Percentiles rank a stretch among this genome's conserved stretches.
Evolutionary conservation across 2,113 vertebrate species (phyloP).

Genomic region (Callipepla squamata): DNA sequence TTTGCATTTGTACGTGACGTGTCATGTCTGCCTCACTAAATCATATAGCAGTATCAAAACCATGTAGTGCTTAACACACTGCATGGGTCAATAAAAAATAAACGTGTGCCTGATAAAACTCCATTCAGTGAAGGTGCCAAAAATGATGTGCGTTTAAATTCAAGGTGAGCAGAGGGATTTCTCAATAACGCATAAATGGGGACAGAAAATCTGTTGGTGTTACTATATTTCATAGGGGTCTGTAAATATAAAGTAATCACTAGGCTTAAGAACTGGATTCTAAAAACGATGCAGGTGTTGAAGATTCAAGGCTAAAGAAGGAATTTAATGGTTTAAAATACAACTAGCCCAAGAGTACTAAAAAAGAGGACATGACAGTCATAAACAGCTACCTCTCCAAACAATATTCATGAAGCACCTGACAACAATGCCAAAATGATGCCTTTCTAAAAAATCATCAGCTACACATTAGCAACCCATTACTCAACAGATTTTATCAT

Average conservation of each 20-base stretch:
- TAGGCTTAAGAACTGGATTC: not conserved
- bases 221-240: not conserved
- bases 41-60: not conserved
- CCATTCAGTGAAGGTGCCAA: not conserved
- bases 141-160: not conserved
- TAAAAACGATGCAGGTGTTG: accelerated
- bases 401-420: not conserved
- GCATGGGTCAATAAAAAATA: not conserved
- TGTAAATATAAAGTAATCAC: not conserved
- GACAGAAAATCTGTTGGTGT: not conserved
- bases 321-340: not conserved
- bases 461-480: not conserved
- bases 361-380: not conserved
- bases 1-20: not conserved
- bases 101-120: not conserved
- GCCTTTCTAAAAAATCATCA: not conserved
- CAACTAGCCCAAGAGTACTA: not conserved
- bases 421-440: not conserved
- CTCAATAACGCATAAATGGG: not conserved
- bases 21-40: not conserved
- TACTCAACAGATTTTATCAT: slow-evolving; percentile 17
- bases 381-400: not conserved
- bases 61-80: not conserved
- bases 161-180: not conserved
- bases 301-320: not conserved